Conservation (phyloP, 2,797 vertebrate genomes). For the Enteromius trimaculatus region DNA sequence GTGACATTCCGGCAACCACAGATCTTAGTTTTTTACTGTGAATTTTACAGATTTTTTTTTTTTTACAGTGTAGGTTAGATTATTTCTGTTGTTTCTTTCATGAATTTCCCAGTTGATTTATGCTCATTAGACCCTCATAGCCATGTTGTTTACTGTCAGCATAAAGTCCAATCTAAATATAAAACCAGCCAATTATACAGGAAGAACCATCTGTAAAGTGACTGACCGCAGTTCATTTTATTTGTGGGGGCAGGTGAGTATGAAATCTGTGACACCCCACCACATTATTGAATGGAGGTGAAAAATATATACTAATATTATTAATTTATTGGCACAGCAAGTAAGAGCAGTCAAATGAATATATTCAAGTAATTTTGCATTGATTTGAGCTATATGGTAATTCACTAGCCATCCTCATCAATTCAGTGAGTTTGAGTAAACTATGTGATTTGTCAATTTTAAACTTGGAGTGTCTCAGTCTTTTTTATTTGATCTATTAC, state of each 20-base stretch:
- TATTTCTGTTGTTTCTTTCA: neutral
- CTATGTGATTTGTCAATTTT: neutral
- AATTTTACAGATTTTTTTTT: too few species aligned
- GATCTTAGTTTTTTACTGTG: too few species aligned
- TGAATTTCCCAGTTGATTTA: neutral
- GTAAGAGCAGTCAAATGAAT: too few species aligned
- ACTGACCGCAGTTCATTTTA: neutral
- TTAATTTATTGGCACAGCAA: neutral
- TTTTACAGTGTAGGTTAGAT: neutral
- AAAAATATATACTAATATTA: neutral
- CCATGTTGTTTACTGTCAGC: neutral
- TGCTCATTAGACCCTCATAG: neutral
- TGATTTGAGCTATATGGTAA: neutral
- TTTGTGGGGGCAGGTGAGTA: neutral
- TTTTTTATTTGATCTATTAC: neutral
- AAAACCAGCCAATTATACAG: neutral
- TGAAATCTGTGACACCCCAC: neutral
- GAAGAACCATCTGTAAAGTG: neutral
- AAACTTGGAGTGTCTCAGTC: neutral
- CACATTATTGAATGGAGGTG: neutral
- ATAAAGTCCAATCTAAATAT: neutral
- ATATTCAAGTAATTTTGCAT: neutral
- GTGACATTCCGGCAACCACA: too few species aligned
- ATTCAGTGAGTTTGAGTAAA: neutral
- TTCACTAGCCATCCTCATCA: neutral